Base-by-base conservation (phyloP, 2,113 vertebrate genomes). In the Gorsachius goisagi region DNA sequence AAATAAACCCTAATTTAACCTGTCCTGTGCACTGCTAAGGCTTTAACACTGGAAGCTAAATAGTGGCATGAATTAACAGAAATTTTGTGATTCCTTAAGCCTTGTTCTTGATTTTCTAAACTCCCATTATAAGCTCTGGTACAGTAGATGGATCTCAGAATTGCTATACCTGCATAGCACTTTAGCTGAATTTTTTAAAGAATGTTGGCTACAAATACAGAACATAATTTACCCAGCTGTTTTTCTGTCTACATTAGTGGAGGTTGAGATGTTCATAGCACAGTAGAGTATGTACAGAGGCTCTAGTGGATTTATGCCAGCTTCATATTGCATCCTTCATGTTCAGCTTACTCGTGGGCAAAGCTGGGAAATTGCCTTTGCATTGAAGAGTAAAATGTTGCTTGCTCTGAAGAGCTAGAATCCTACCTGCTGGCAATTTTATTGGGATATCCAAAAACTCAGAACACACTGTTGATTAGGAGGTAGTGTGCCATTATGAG, bases 381-480 rank as follows among this genome's bases (percentile, higher is more conserved):
- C 33, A 22, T 58, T 58, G n/a, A 67, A 74, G 94, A 95, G 55
- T 85, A 45, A 95, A 93, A 60, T 28, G 17, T 24, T 64, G 8
- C 30, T 85, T 79, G 24, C 44, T 49, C 53, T 76, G 55, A 88
- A 79, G n/a, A 83, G 27, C 13, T 62, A 68, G 62, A 85, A 41
- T 80, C 82, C 58, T 88, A 55, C 77, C 41, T 96, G 56, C 49
- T 94, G 75, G 53, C 66, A 88, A 76, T 94, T 82, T 95, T 79
- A n/a, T 30, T 55, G 41, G 62, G 59, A 50, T 88, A 93, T 95
- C 83, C 76, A 71, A 89, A 89, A 93, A 88, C 44, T 80, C 28
- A 58, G 68, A 82, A 64, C 32, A 50, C 66, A 9, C 63, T 33
- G 28, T 55, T 88, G 88, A 41, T 28, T 26, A 88, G 23, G 56